Conservation (phyloP, 2,113 vertebrate genomes). For the Mormoops blainvillei region DNA sequence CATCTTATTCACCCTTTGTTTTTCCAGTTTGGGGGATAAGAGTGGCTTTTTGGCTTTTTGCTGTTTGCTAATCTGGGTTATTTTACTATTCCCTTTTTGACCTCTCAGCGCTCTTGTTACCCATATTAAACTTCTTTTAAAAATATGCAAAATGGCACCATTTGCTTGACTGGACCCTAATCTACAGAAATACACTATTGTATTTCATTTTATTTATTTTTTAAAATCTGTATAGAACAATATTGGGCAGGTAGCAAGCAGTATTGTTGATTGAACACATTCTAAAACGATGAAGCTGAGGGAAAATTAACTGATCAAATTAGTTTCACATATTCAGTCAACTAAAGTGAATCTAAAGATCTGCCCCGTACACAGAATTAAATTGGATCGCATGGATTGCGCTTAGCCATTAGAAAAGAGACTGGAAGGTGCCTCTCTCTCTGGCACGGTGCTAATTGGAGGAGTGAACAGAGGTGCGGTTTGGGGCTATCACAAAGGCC, state of each 20-base stretch:
- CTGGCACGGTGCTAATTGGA: conserved; percentile 41
- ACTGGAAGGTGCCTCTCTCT: not conserved
- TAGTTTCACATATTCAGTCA: conserved; percentile 36
- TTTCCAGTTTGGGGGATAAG: not conserved
- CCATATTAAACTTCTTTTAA: not conserved
- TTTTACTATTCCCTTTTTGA: not conserved
- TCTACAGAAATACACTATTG: not conserved
- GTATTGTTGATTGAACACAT: conserved; percentile 15
- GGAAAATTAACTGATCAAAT: conserved; percentile 12
- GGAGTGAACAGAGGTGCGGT: not conserved
- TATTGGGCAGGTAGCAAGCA: not conserved
- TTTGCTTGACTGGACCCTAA: not conserved
- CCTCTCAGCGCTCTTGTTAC: not conserved
- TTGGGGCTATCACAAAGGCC: not conserved
- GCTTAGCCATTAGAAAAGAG: conserved; percentile 27
- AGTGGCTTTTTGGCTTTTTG: not conserved
- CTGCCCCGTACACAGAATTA: conserved; percentile 25
- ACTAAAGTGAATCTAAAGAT: conserved; percentile 40
- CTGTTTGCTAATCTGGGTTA: not conserved
- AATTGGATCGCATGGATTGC: conserved; percentile 28
- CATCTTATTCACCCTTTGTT: not conserved
- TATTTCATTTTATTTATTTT: not conserved
- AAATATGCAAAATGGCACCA: not conserved
- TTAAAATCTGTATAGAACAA: not conserved
- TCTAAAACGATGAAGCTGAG: not conserved